A percentile compares a stretch with the other conserved stretches of the same genome.
phyloP scores from a whole-genome alignment of 2,797 vertebrate species.

The Phoxinus dragarum region DNA sequence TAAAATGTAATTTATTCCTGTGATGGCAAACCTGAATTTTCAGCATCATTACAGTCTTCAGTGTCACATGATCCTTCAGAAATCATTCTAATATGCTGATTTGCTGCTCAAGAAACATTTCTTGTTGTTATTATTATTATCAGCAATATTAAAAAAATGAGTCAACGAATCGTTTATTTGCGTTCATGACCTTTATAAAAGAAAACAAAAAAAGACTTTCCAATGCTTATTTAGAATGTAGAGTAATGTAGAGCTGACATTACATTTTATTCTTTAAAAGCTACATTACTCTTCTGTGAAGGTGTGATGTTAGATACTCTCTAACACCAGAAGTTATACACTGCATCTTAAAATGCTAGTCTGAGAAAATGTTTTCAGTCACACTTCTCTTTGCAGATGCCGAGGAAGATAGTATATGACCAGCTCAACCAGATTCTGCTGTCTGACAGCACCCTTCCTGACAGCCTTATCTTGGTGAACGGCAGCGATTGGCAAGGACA shows the following conservation, averaged over 20 bases:
- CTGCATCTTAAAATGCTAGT: neutral
- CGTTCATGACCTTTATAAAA: too few relatives aligned
- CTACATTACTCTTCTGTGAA: neutral
- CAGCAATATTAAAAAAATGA: neutral
- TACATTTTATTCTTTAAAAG: neutral
- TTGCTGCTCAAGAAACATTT: neutral
- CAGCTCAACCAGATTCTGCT: slow-evolving; percentile 88
- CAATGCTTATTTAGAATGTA: neutral
- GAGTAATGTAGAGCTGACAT: neutral
- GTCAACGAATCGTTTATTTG: neutral
- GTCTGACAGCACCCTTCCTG: slow-evolving; percentile 82
- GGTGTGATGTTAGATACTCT: neutral
- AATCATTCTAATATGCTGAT: neutral
- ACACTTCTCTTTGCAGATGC: slow-evolving; percentile 70
- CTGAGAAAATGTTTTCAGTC: slow-evolving; percentile 12
- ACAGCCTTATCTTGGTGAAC: slow-evolving; percentile 84
- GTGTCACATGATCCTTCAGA: neutral
- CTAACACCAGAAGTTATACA: neutral
- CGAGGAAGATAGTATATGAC: slow-evolving; percentile 84
- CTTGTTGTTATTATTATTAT: neutral
- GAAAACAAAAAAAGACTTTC: neutral
- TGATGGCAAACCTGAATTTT: neutral
- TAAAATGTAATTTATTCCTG: neutral
- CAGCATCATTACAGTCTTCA: neutral
- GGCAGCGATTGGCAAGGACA: slow-evolving; percentile 87